Evolutionary conservation across 2,797 vertebrate species (phyloP).

Genomic region (Crocodylus rhombifer): DNA sequence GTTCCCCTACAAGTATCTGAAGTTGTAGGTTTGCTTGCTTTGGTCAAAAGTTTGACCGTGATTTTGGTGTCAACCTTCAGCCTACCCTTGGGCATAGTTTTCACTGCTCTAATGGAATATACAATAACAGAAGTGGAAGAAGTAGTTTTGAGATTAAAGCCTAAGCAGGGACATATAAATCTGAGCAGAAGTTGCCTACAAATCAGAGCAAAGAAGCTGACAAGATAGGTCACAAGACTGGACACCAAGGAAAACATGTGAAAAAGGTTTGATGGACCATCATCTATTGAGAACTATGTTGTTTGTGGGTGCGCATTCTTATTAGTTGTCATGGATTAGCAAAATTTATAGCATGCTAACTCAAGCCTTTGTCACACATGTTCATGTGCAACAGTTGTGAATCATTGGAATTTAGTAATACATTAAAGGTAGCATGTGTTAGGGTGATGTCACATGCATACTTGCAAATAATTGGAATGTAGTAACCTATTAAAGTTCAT

Average conservation of each 20-base stretch:
- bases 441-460: no score
- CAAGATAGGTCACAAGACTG: neutral
- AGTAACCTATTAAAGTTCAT: no score
- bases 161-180: neutral
- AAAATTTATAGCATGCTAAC: neutral
- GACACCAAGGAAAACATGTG: neutral
- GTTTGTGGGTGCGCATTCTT: neutral
- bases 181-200: neutral
- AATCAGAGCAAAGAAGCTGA: neutral
- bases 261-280: neutral
- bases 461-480: no score
- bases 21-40: neutral
- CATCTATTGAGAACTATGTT: neutral
- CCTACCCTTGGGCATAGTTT: neutral
- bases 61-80: neutral
- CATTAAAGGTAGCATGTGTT: no score
- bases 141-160: neutral
- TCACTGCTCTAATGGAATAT: neutral
- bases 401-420: no score
- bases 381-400: no score
- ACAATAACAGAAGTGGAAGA: neutral
- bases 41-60: neutral
- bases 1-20: neutral
- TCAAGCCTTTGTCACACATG: neutral
- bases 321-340: neutral